These are phyloP conservation scores for Drosophila cardini DNA, from an alignment of 1,140 invertebrate species.

Conservation along the genomic window DNA sequence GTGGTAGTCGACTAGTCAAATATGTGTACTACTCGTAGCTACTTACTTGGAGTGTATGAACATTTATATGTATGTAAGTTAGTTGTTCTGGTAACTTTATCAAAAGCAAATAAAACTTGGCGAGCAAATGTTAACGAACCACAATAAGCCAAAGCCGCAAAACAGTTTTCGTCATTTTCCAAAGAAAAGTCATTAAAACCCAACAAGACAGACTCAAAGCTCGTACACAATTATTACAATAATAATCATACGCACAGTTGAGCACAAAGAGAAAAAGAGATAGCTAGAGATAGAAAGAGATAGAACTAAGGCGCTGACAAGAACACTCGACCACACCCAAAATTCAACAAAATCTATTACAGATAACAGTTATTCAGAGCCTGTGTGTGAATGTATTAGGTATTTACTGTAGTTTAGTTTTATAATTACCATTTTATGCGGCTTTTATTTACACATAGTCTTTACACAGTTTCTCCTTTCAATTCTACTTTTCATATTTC, in stretches of 20 bases:
- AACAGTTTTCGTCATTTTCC: conserved; percentile 53
- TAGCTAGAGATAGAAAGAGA: not conserved
- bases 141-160: conserved; percentile 64
- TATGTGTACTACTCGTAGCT: not conserved
- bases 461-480: not conserved
- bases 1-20: conserved; percentile 5
- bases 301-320: not conserved
- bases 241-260: conserved; percentile 82
- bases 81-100: conserved; percentile 43
- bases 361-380: conserved; percentile 45
- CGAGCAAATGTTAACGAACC: conserved; percentile 61
- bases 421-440: conserved; percentile 81
- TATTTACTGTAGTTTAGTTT: conserved; percentile 73
- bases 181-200: conserved; percentile 71
- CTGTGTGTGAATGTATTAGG: not conserved
- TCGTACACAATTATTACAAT: conserved; percentile 71
- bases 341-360: conserved; percentile 68
- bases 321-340: conserved; percentile 19
- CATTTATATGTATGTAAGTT: not conserved
- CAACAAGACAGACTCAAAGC: conserved; percentile 38
- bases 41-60: not conserved
- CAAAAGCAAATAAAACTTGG: conserved; percentile 59
- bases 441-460: conserved; percentile 70
- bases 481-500: not conserved
- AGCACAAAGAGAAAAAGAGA: conserved; percentile 26